Base-by-base conservation (phyloP, 2,888 invertebrate species). In the Philopedon plagiatum region DNA sequence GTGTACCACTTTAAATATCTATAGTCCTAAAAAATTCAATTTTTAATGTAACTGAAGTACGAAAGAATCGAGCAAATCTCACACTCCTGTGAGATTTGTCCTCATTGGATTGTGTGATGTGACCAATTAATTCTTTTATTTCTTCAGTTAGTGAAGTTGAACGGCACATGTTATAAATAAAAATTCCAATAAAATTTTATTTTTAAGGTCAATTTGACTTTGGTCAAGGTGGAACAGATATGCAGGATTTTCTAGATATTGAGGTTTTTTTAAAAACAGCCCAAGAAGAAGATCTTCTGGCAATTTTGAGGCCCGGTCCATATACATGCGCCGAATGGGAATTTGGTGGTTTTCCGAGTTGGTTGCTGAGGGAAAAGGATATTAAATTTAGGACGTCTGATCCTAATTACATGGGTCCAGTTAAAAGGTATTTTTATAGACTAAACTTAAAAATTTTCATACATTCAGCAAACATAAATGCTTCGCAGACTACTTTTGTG, bases 261-360 rank as follows among this genome's bases (percentile, higher is more conserved):
- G 90, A 88, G 32, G 85, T 87, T 49, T 96, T 94, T 81, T 87
- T 96, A 4, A 86, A 90, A 76, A 86, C 89, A 1, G 97, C 96
- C 0, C 90, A 61, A 60, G 90, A 92, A 77, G 41, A 86, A 90
- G 78, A 86, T 88, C 11, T 97, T 41, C 85, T 92, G 15, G 95
- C 96, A 0, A 89, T 97, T 54, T 85, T 97, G 0, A 87, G 97
- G 21, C 93, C 95, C 0, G 97, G 97, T 0, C 97, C 97, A 0
- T 98, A 94, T 80, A 96, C 97, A 77, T 96, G 96, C 84, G 95
- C 94, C 13, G 97, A 98, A 87, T 91, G 96, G 86, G 97, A 97
- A 72, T 86, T 84, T 72, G 86, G 86, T 7, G 86, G 86, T 3
- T 77, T 86, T 18, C 85, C 85, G 3, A 82, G 81, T 71, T 83